phyloP scores from a whole-genome alignment of 2,113 vertebrate genomes.

The Planiliza haematocheilus region DNA sequence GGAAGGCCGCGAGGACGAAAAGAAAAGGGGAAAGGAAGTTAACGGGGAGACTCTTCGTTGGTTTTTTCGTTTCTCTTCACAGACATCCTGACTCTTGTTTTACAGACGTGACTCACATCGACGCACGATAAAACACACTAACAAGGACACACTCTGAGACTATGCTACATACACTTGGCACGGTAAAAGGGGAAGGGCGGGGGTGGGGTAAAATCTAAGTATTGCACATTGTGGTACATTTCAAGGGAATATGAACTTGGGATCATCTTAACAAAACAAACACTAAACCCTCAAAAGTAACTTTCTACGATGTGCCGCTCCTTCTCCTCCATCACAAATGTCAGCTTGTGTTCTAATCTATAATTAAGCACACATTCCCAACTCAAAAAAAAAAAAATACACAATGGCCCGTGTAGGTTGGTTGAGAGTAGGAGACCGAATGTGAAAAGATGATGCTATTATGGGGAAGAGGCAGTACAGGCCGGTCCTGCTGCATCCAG shows the following conservation, averaged over 20 bases:
- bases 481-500: slow-evolving; percentile 28
- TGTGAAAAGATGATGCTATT: slow-evolving; percentile 36
- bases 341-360: slow-evolving; percentile 36
- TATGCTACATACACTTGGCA: slow-evolving; percentile 78
- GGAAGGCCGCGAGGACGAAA: slow-evolving; percentile 65
- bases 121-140: slow-evolving; percentile 56
- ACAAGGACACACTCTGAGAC: slow-evolving; percentile 49
- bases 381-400: slow-evolving; percentile 23
- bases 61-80: slow-evolving; percentile 49
- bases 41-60: slow-evolving; percentile 23
- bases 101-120: slow-evolving; percentile 36
- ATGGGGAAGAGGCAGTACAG: slow-evolving; percentile 44
- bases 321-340: slow-evolving; percentile 27
- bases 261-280: slow-evolving; percentile 33
- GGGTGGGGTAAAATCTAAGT: slow-evolving; percentile 46
- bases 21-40: slow-evolving; percentile 33
- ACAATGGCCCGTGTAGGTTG: slow-evolving; percentile 10
- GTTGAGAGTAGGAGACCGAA: slow-evolving; percentile 17
- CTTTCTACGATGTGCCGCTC: slow-evolving; percentile 12
- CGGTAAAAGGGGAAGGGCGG: slow-evolving; percentile 27
- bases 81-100: slow-evolving; percentile 52
- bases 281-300: slow-evolving; percentile 23
- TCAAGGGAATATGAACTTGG: slow-evolving; percentile 29
- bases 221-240: slow-evolving; percentile 75
- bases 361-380: slow-evolving; percentile 35